Base-by-base conservation (phyloP, 2,113 vertebrate genomes). In the Dascyllus trimaculatus region DNA sequence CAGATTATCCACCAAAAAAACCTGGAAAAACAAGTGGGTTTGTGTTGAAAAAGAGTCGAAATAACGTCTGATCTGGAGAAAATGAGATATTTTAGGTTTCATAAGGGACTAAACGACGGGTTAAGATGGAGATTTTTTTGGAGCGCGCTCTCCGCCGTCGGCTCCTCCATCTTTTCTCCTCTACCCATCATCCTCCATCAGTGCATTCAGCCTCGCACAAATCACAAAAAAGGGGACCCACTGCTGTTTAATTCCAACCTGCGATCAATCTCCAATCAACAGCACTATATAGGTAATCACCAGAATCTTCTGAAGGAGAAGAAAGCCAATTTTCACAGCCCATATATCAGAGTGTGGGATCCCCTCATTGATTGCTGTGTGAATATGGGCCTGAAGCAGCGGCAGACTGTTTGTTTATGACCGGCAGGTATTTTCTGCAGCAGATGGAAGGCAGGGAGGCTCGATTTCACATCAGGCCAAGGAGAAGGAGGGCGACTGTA, bases 221-320 rank as follows among this genome's bases (percentile, higher is more conserved):
- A 85, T 89, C 85, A 78, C 69, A 80, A 38, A 81, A 78, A 75
- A 61, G 58, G 69, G 49, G 79, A 71, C 59, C 71, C 38, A 73
- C 78, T 25, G 53, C 87, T 84, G 80, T 82, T 87, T 90, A 91
- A 91, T 91, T 92, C 63, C 85, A 83, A 72, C 71, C 71, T 26
- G 35, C 85, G 87, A 92, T 93, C 93, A 93, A 93, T 94, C 88
- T 88, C 89, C 85, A 93, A 93, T 93, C 92, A 92, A 76, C 82
- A 78, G 65, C 51, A 11, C 80, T 21, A 75, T 86, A 78, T 46
- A 86, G 80, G 86, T 91, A 92, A 93, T 90, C 91, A 93, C 84
- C 80, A 86, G 65, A 86, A 85, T 88, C 85, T 87, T 81, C 82
- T 75, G 82, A 49, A 78, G 81, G 62, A 88, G 86, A 81, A 90